These are phyloP conservation scores for Oplegnathus fasciatus DNA, from an alignment of 2,113 vertebrate genomes.

Conservation along the genomic window DNA sequence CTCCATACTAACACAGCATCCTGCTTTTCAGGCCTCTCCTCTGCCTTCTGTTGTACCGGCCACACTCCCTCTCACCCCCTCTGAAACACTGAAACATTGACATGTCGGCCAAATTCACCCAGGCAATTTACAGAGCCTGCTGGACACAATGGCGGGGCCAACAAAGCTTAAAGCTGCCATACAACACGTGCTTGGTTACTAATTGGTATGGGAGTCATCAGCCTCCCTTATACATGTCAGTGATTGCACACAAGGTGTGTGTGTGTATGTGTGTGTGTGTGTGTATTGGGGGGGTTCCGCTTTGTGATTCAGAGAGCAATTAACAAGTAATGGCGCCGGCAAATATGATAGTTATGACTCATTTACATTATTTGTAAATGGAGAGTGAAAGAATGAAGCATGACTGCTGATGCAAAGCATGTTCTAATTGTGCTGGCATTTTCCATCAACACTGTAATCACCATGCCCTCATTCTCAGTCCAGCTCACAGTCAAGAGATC, in stretches of 20 bases:
- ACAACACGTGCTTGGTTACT: constrained; percentile 16
- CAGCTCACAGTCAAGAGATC: not conserved
- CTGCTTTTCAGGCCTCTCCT: not conserved
- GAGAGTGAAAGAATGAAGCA: constrained; percentile 27
- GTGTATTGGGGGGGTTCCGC: not conserved
- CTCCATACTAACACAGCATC: not conserved
- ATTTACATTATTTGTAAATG: constrained; percentile 48
- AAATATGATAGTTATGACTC: constrained; percentile 44
- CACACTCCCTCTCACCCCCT: no score
- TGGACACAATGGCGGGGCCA: constrained; percentile 21
- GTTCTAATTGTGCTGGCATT: constrained; percentile 25
- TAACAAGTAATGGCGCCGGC: constrained; percentile 16
- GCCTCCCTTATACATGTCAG: constrained; percentile 32
- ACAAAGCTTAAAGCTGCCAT: constrained; percentile 40
- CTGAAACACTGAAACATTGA: constrained; percentile 24
- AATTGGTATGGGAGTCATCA: constrained; percentile 40
- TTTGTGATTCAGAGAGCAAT: constrained; percentile 47
- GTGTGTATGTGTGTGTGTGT: no score
- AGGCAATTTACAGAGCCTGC: constrained; percentile 47
- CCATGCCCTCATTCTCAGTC: not conserved
- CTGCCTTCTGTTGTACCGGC: not conserved
- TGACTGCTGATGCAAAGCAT: constrained; percentile 1
- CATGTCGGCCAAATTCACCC: constrained; percentile 46
- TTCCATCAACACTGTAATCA: not conserved
- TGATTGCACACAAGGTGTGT: constrained; percentile 28